A percentile compares a stretch with the other conserved stretches of the same genome.
Evolutionary conservation across 2,888 invertebrate species (phyloP).

Genomic region (Augiades crinisus): DNA sequence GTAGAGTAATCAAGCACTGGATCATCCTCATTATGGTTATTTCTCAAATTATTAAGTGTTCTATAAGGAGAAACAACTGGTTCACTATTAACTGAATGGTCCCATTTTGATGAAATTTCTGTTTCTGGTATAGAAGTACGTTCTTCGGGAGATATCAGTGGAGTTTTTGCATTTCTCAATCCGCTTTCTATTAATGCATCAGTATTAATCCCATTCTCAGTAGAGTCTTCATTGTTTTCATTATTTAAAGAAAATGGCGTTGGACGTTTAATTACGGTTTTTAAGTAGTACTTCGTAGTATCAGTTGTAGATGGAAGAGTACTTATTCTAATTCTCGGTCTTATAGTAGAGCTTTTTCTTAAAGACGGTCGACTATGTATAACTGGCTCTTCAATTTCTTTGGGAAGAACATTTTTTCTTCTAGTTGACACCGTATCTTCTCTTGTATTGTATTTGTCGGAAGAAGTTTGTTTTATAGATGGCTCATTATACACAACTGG

Average conservation of each 20-base stretch:
- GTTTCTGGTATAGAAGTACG: conserved; percentile 34
- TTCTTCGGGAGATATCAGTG: conserved; percentile 24
- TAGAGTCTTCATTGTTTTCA: conserved; percentile 42
- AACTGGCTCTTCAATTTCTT: conserved; percentile 52
- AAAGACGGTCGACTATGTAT: conserved; percentile 41
- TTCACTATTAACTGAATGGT: conserved; percentile 48
- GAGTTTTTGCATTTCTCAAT: conserved; percentile 40
- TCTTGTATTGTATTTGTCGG: too few relatives aligned
- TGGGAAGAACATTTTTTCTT: too few relatives aligned
- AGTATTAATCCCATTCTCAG: conserved; percentile 50
- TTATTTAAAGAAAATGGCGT: conserved; percentile 45
- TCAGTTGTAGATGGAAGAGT: conserved; percentile 38
- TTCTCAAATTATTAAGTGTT: conserved; percentile 38
- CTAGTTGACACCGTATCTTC: too few relatives aligned
- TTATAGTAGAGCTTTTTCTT: conserved; percentile 36
- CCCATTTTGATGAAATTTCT: conserved; percentile 32
- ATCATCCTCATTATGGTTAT: conserved; percentile 38
- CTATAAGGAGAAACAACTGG: conserved; percentile 76
- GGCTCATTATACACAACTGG: too few relatives aligned
- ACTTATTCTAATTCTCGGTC: conserved; percentile 38
- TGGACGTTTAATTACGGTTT: conserved; percentile 59
- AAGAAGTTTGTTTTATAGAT: too few relatives aligned
- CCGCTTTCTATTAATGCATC: conserved; percentile 47
- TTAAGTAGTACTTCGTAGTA: conserved; percentile 58
- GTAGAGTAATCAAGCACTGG: conserved; percentile 42